Evolutionary conservation across 2,888 invertebrate genomes (phyloP), one percentile per base, ranked within the genome.

Genomic region (Hemicrepidius hirtus): DNA sequence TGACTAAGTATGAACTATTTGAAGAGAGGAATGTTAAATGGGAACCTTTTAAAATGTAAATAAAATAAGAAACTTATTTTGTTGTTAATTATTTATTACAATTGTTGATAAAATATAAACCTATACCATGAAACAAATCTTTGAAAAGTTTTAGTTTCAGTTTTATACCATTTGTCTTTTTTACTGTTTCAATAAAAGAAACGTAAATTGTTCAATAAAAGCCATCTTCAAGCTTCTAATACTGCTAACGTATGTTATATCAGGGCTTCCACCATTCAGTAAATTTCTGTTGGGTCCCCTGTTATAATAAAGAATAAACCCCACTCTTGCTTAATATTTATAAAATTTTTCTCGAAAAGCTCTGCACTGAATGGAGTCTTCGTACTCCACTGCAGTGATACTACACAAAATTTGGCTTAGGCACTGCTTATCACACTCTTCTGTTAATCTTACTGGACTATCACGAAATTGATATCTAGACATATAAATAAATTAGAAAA

Each of bases 1-100:
- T 92, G 59, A 84, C 88, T 1, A 87, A 88, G 74, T 88, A 90
- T 74, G 87, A 91, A 57, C 87, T 92, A 74, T 86, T 90, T 69
- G 85, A 87, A 73, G 90, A 90, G 81, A 76, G 77, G 53, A 16
- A 68, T 4, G 70, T 80, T 12, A 65, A 73, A n/a, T 82, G 81
- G 80, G 79, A 80, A 41, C 50, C 78, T n/a, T 63, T 74, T 32
- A 60, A 74, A 57, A 72, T 68, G 46, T 75, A 70, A 63, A 21
- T 13, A 44, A 13, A 5, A 35, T 16, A 5, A 13, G n/a, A 1
- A 32, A 32, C 16, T 18, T 3, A 1, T 4, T 44, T 0, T 13
- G 4, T 44, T 44, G 6, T 49, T 40, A 55, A 9, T 28, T 13
- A 37, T 20, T 64, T 60, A 41, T 18, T 59, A 2, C 7, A 37